Evolutionary conservation across 2,113 vertebrate species (phyloP).

Genomic region (Labeo catla): DNA sequence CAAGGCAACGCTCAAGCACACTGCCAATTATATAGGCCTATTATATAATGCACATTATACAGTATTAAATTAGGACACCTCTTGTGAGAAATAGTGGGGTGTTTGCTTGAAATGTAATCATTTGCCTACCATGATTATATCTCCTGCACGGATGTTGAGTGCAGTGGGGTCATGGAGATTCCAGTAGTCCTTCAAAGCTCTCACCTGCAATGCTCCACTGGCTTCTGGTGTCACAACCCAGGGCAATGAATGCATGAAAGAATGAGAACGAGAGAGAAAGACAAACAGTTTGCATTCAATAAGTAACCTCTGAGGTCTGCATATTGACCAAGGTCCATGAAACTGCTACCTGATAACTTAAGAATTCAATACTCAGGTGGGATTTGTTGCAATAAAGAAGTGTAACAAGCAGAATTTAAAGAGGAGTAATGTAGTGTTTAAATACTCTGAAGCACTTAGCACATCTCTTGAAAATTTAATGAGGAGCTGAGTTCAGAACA

Average conservation of each 20-base stretch:
- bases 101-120: not conserved
- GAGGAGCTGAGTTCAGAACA: conserved; percentile 20
- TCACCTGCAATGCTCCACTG: conserved; percentile 90
- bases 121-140: conserved; percentile 90
- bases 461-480: conserved; percentile 35
- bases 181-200: conserved; percentile 96
- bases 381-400: not conserved
- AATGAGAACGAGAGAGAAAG: conserved; percentile 3
- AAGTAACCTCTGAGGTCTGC: not conserved
- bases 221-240: conserved; percentile 78
- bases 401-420: not conserved
- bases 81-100: not conserved
- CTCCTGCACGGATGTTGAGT: conserved; percentile 91
- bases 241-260: not conserved
- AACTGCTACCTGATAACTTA: not conserved
- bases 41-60: conserved; percentile 31
- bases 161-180: conserved; percentile 95
- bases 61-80: conserved; percentile 28
- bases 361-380: not conserved
- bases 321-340: not conserved
- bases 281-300: conserved; percentile 10
- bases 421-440: conserved; percentile 29
- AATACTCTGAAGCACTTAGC: conserved; percentile 37
- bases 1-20: not conserved
- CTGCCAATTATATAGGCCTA: not conserved